phyloP scores from a whole-genome alignment of 2,797 vertebrate species.

The Triplophysa yarkandensis region DNA sequence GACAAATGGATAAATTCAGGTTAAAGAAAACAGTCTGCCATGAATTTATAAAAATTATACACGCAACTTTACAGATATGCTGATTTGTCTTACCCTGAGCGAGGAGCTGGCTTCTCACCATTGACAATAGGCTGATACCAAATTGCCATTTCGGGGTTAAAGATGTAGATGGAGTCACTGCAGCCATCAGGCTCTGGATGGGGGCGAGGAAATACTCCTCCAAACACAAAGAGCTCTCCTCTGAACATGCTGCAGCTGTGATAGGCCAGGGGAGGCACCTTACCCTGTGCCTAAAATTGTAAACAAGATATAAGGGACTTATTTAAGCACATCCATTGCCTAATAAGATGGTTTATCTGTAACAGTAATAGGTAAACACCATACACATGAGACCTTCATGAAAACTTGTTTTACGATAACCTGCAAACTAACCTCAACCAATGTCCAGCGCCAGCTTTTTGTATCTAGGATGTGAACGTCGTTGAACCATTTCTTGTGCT shows the following conservation, averaged over 20 bases:
- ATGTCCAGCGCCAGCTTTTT: constrained; percentile 79
- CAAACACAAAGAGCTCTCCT: constrained; percentile 80
- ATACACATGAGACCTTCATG: too few species aligned
- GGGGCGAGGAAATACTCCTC: constrained; percentile 76
- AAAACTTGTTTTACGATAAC: background rate
- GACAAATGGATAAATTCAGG: constrained; percentile 9
- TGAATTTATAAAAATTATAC: background rate
- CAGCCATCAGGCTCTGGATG: constrained; percentile 79
- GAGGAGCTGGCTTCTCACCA: constrained; percentile 74
- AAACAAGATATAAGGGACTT: background rate
- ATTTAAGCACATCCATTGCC: background rate
- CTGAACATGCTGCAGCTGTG: constrained; percentile 80
- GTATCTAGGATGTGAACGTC: constrained; percentile 82
- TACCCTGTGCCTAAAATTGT: constrained; percentile 73
- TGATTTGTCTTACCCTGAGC: constrained; percentile 64
- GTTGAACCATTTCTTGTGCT: constrained; percentile 81
- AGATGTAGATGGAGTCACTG: constrained; percentile 83
- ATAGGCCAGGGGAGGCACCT: constrained; percentile 79
- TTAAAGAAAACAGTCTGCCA: background rate
- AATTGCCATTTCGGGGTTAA: constrained; percentile 80
- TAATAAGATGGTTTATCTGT: background rate
- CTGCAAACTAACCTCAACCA: constrained; percentile 72
- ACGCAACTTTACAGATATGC: background rate
- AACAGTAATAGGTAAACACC: background rate
- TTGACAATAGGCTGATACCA: constrained; percentile 83